Base-by-base conservation (phyloP, 2,113 vertebrate species). In the Sceloporus tristichus region DNA sequence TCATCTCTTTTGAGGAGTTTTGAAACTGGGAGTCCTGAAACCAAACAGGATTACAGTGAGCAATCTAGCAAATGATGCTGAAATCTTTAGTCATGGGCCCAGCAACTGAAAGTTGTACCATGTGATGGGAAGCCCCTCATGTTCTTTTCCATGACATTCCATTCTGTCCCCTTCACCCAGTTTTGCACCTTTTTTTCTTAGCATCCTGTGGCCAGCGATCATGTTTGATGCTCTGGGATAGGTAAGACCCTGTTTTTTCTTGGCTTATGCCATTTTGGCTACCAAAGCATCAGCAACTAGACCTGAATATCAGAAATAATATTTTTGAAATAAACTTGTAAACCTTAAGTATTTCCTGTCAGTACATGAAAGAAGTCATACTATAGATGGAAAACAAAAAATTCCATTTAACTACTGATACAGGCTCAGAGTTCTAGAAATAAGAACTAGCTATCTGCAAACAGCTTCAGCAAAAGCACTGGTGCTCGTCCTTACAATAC, bases 401-500 rank as follows among this genome's bases (percentile, higher is more conserved):
- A 76, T n/a, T 2, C 91, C 88, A 29, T 27, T 76, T 82, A 62
- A 79, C 2, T 54, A 14, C 34, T 77, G 85, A 2, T 9, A 48
- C 1, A 8, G 19, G 4, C 66, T 87, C 42, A 71, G 16, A 42
- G 68, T 23, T 71, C 71, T 40, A 62, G n/a, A 85, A 78, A 14
- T 34, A 75, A 59, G 76, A 66, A 5, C 25, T 34, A 85, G 11
- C 40, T 65, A 8, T 40, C 3, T 81, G 7, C 48, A 70, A 10
- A 56, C n/a, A 56, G 16, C 68, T 85, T 77, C 40, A 34, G 3
- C 1, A 54, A 48, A 87, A 79, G n/a, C 62, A 65, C 0, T 0
- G 34, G 75, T 71, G 38, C 54, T 42, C 62, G 70, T 82, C 82
- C 84, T 91, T 91, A 92, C 80, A 79, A 90, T 88, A 84, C 85